A percentile compares a stretch with the other conserved stretches of the same genome.
phyloP scores from a whole-genome alignment of 2,888 invertebrate genomes.

The Xestia c-nigrum region DNA sequence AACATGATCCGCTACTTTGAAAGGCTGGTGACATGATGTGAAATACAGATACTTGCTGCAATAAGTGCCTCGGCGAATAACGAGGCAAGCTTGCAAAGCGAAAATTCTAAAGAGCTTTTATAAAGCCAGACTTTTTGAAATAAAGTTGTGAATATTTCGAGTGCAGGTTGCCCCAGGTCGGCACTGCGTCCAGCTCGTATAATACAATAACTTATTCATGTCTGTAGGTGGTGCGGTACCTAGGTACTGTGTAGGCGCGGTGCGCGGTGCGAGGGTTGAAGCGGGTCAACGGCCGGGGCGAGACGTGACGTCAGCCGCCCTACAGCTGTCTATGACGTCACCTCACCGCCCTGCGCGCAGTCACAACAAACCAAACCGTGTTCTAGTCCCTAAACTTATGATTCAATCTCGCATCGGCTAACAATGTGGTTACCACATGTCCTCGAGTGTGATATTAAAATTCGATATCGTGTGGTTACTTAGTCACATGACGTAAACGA shows the following conservation, averaged over 20 bases:
- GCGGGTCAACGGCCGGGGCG: conserved; percentile 85
- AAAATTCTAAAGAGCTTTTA: conserved; percentile 30
- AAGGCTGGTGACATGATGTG: conserved; percentile 40
- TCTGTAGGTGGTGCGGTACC: conserved; percentile 71
- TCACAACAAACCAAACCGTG: conserved; percentile 79
- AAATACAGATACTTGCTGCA: conserved; percentile 35
- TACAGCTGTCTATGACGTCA: conserved; percentile 90
- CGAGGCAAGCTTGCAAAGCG: conserved; percentile 33
- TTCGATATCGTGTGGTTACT: conserved; percentile 82
- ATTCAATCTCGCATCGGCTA: conserved; percentile 78
- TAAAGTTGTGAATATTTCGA: conserved; percentile 71
- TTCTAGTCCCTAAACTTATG: conserved; percentile 79
- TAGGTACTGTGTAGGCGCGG: conserved; percentile 74
- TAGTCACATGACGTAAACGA: conserved; percentile 78
- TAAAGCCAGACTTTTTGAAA: conserved; percentile 43
- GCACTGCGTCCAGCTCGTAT: conserved; percentile 76
- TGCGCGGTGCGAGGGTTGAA: conserved; percentile 79
- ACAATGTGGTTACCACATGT: conserved; percentile 84
- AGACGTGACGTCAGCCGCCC: conserved; percentile 88
- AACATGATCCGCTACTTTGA: conserved; percentile 37
- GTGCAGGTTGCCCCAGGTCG: conserved; percentile 87
- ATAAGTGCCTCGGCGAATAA: conserved; percentile 42
- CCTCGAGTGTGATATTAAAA: conserved; percentile 79
- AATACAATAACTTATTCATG: conserved; percentile 87
- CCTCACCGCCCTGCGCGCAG: conserved; percentile 74